Conservation (phyloP, 1,140 invertebrate genomes). For the Calephelis nemesis region DNA sequence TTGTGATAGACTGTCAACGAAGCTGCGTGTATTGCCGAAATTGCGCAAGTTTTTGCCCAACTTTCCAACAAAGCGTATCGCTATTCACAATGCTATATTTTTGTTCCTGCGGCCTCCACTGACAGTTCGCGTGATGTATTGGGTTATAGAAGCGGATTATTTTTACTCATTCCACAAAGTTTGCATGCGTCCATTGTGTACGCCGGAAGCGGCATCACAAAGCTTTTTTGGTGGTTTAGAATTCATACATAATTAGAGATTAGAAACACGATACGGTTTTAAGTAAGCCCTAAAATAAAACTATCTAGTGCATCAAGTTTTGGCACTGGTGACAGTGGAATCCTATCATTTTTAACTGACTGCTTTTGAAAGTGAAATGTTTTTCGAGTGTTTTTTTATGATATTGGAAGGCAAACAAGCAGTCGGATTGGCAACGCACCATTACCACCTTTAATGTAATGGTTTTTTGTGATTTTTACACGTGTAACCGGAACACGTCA, state of each 20-base stretch:
- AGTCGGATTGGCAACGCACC: too few relatives aligned
- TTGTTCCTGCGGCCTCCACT: constrained; percentile 74
- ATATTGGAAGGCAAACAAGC: too few relatives aligned
- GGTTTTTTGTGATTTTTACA: too few relatives aligned
- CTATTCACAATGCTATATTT: constrained; percentile 73
- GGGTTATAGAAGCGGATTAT: constrained; percentile 68
- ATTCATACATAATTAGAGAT: constrained; percentile 42
- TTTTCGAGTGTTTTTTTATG: too few relatives aligned
- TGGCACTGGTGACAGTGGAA: background rate
- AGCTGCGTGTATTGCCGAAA: constrained; percentile 61
- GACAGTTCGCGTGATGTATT: constrained; percentile 78
- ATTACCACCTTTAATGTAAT: too few relatives aligned
- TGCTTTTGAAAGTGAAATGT: too few relatives aligned
- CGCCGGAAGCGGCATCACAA: constrained; percentile 71
- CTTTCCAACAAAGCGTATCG: constrained; percentile 61
- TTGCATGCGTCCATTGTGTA: constrained; percentile 73
- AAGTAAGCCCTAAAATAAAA: constrained; percentile 11
- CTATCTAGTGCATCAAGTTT: background rate
- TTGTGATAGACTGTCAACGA: constrained; percentile 25
- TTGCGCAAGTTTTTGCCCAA: constrained; percentile 74
- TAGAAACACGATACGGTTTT: constrained; percentile 47
- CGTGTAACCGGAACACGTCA: too few relatives aligned
- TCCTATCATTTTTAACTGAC: background rate
- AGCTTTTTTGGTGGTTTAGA: constrained; percentile 51
- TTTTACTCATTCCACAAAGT: constrained; percentile 77